phyloP scores from a whole-genome alignment of 2,888 invertebrate species.

The Coremacera marginata region DNA sequence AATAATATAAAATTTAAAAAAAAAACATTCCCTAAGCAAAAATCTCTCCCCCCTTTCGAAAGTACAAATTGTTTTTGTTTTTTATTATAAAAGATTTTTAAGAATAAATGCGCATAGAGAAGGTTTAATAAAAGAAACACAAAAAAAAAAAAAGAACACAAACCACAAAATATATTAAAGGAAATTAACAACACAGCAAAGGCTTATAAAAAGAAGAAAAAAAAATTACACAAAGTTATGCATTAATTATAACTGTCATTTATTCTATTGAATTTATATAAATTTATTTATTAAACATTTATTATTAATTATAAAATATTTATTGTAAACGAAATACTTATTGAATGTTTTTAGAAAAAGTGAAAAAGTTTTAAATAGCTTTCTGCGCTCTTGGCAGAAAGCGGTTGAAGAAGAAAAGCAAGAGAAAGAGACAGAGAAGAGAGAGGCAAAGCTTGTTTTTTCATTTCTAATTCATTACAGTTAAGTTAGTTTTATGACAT shows the following conservation, averaged over 20 bases:
- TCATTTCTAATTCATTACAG: background rate
- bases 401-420: background rate
- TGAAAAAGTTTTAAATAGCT: constrained; percentile 23
- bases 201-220: constrained; percentile 28
- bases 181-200: constrained; percentile 29
- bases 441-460: background rate
- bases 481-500: background rate
- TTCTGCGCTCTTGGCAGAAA: background rate
- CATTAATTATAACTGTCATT: constrained; percentile 32
- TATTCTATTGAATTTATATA: constrained; percentile 34
- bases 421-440: too few relatives aligned
- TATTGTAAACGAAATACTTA: constrained; percentile 47
- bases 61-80: constrained; percentile 70
- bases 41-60: constrained; percentile 68
- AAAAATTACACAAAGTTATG: constrained; percentile 13
- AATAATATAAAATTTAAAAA: constrained; percentile 41
- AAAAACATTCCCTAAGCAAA: constrained; percentile 54
- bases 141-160: constrained; percentile 31
- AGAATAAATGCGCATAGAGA: constrained; percentile 30
- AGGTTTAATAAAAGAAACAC: constrained; percentile 28
- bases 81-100: constrained; percentile 65
- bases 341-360: constrained; percentile 46
- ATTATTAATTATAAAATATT: constrained; percentile 39
- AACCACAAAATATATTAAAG: constrained; percentile 33
- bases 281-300: constrained; percentile 19